A percentile compares a stretch with the other conserved stretches of the same genome.
phyloP scores from a whole-genome alignment of 2,113 vertebrate species.

The Myiozetetes cayanensis region DNA sequence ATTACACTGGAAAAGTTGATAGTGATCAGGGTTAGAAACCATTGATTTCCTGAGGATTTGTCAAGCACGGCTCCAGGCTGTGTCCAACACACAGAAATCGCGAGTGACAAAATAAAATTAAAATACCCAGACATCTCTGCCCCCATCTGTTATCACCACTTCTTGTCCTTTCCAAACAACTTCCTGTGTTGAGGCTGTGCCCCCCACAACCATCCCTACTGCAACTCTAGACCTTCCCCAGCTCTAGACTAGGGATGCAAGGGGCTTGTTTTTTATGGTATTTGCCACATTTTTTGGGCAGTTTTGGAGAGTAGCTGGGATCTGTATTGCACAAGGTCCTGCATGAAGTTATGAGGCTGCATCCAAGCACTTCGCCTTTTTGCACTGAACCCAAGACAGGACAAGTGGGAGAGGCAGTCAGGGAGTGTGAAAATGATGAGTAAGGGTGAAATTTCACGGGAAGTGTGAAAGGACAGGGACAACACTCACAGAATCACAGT shows the following conservation, averaged over 20 bases:
- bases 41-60: neutral
- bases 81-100: neutral
- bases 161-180: neutral
- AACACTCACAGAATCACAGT: neutral
- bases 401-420: neutral
- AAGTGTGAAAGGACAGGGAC: neutral
- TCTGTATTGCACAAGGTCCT: neutral
- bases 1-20: neutral
- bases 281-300: neutral
- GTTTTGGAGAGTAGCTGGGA: neutral
- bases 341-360: neutral
- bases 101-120: conserved; percentile 13
- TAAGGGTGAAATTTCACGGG: neutral
- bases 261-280: neutral
- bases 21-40: conserved; percentile 8
- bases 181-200: neutral
- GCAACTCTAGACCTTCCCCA: neutral
- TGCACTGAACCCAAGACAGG: neutral
- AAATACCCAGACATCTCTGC: neutral
- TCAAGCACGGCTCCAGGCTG: neutral
- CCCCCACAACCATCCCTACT: neutral
- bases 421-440: neutral
- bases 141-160: neutral
- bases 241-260: fast-evolving
- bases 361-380: neutral